These are phyloP conservation scores for Acipenser ruthenus DNA, from an alignment of 2,797 vertebrate genomes.

Conservation along the genomic window DNA sequence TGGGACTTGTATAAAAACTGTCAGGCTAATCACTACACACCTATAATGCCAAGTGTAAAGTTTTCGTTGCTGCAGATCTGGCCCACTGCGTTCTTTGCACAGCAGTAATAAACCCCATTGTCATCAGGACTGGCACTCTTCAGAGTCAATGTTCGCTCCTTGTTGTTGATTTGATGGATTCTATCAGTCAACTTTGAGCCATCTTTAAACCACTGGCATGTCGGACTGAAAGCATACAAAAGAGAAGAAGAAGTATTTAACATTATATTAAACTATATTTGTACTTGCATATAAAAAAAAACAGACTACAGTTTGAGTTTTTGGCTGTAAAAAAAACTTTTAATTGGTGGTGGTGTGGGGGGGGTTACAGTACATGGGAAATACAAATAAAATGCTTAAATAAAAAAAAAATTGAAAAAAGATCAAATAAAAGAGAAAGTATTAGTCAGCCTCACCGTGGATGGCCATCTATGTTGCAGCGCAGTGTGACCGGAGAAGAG, in stretches of 20 bases:
- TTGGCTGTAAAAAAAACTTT: too few species aligned
- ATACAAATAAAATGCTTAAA: too few species aligned
- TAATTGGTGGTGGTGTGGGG: too few species aligned
- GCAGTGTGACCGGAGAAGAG: conserved; percentile 69
- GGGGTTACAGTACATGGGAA: too few species aligned
- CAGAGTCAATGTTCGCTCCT: conserved; percentile 77
- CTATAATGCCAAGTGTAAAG: conserved; percentile 80
- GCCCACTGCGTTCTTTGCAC: conserved; percentile 76
- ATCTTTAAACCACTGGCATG: conserved; percentile 84
- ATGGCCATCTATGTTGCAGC: conserved; percentile 89
- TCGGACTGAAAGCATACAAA: conserved; percentile 59
- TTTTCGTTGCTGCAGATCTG: conserved; percentile 79
- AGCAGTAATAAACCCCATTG: conserved; percentile 85
- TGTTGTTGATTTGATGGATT: conserved; percentile 76
- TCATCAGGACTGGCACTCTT: conserved; percentile 67
- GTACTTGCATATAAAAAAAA: too few species aligned
- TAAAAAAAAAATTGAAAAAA: conserved; percentile 38
- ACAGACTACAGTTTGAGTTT: neutral
- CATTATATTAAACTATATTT: too few species aligned
- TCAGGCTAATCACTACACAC: conserved; percentile 42
- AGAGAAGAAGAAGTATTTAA: neutral
- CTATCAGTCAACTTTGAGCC: conserved; percentile 58
- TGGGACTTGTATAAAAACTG: too few species aligned
- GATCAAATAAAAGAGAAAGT: conserved; percentile 3
- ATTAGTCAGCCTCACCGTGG: conserved; percentile 72